Evolutionary conservation across 2,113 vertebrate genomes (phyloP), one percentile per base, ranked within the genome.

Genomic region (Pipra filicauda): DNA sequence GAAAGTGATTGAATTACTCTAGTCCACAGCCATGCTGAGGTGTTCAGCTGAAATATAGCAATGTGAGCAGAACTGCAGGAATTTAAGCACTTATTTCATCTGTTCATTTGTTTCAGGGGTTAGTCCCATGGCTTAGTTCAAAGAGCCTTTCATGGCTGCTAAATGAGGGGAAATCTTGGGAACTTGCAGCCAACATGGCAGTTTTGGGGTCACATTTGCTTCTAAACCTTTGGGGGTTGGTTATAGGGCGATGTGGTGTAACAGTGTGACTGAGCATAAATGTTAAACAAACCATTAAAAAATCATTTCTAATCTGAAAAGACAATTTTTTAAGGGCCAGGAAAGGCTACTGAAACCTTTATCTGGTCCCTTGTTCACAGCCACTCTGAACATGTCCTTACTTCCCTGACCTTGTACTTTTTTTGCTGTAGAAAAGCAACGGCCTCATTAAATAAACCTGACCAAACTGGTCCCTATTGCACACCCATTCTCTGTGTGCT

Each of bases 401-500:
- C 39, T 91, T 64, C 69, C 52, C 51, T 74, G 84, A 92, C 87
- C 80, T 92, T 84, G 57, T 59, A 31, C 30, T 62, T 74, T 78
- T 89, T 90, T 83, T 88, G 20, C 80, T 87, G 41, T 58, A 71
- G 51, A 86, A 94, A 89, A 84, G 23, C 55, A 81, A 39, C 23
- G 46, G 41, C 65, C 54, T 92, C 80, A 67, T 94, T 94, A 93
- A 89, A 74, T 61, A 74, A 95, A 91, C 73, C 57, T 48, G 91
- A 55, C 87, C 35, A 74, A 95, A 91, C 65, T 48, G 57, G 81
- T 91, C 70, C 43, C 30, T 59, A 11, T 15, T 66, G 52, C 73
- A 71, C 69, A 39, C 23, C 59, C 48, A 1, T 39, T 59, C 39
- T 74, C 51, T 71, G 46, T 54, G 35, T 87, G 49, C 77, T 78